A percentile compares a stretch with the other conserved stretches of the same genome.
These are phyloP conservation scores for Hippoglossus hippoglossus DNA, from an alignment of 2,797 vertebrate genomes.

Conservation along the genomic window DNA sequence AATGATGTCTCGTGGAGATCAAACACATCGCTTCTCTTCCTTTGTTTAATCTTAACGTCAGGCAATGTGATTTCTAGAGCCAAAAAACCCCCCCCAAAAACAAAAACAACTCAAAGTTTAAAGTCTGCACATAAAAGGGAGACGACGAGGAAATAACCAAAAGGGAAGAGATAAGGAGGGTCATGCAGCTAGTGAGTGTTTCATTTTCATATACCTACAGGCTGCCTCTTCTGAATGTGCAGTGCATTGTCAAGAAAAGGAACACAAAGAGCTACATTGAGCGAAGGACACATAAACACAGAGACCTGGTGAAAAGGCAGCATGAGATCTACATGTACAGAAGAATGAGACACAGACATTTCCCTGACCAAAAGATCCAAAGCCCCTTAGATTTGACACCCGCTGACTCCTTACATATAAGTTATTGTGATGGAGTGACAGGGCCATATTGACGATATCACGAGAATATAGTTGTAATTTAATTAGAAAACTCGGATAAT, in stretches of 20 bases:
- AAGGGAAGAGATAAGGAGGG: constrained; percentile 46
- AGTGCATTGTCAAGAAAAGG: constrained; percentile 84
- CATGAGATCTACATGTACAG: constrained; percentile 65
- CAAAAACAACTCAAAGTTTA: constrained; percentile 40
- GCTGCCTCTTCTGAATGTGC: constrained; percentile 84
- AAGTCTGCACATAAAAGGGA: constrained; percentile 38
- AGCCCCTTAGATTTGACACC: constrained; percentile 37
- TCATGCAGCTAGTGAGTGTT: constrained; percentile 74
- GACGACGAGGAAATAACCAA: constrained; percentile 20
- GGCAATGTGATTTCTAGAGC: constrained; percentile 37
- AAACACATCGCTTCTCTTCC: constrained; percentile 50
- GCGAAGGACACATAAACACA: constrained; percentile 76
- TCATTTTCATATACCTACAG: constrained; percentile 77
- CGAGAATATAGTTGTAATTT: no score
- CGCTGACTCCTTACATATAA: background rate
- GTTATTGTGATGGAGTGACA: no score
- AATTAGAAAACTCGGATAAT: no score
- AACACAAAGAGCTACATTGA: constrained; percentile 84
- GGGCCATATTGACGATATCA: no score
- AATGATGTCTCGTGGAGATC: constrained; percentile 48
- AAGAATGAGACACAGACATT: constrained; percentile 59
- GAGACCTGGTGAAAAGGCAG: constrained; percentile 75
- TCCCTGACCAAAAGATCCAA: constrained; percentile 46
- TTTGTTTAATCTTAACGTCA: constrained; percentile 35
- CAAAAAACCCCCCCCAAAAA: constrained; percentile 11